These are phyloP conservation scores for Sebastes aleutianus DNA, from an alignment of 2,797 vertebrate genomes.

Conservation along the genomic window DNA sequence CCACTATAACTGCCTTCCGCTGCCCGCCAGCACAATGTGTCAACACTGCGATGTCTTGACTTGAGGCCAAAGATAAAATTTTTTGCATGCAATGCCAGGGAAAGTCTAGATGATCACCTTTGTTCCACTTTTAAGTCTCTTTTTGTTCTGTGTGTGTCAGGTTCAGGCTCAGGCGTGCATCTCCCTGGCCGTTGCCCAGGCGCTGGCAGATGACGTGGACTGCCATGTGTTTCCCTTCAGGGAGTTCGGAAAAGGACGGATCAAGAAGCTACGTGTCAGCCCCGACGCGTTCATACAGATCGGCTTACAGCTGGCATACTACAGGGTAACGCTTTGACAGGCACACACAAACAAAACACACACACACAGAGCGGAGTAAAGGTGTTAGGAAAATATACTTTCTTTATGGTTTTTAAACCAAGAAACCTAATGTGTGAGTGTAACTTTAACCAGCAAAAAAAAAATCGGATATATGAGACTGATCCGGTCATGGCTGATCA, in stretches of 20 bases:
- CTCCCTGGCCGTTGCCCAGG: slow-evolving; percentile 83
- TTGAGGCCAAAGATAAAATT: too few species aligned
- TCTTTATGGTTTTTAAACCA: neutral
- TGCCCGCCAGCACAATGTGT: neutral
- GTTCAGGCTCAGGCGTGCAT: slow-evolving; percentile 77
- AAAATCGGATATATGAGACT: too few species aligned
- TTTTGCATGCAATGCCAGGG: neutral
- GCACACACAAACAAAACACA: slow-evolving; percentile 26
- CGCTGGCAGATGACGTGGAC: slow-evolving; percentile 84
- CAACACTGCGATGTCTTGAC: neutral
- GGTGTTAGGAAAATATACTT: neutral
- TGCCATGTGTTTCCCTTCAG: slow-evolving; percentile 87
- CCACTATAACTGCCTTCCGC: neutral
- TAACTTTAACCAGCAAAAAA: too few species aligned
- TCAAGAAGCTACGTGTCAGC: slow-evolving; percentile 86
- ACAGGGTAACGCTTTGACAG: slow-evolving; percentile 77
- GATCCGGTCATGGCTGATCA: too few species aligned
- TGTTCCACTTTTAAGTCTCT: neutral
- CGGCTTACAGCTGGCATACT: slow-evolving; percentile 88
- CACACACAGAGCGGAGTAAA: slow-evolving; percentile 48
- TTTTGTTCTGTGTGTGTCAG: slow-evolving; percentile 57
- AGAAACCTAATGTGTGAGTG: too few species aligned
- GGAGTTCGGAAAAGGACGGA: slow-evolving; percentile 88
- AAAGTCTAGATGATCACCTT: neutral
- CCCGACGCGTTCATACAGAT: slow-evolving; percentile 90